Evolutionary conservation across 2,113 vertebrate genomes (phyloP), one percentile per base, ranked within the genome.

Genomic region (Miniopterus natalensis): DNA sequence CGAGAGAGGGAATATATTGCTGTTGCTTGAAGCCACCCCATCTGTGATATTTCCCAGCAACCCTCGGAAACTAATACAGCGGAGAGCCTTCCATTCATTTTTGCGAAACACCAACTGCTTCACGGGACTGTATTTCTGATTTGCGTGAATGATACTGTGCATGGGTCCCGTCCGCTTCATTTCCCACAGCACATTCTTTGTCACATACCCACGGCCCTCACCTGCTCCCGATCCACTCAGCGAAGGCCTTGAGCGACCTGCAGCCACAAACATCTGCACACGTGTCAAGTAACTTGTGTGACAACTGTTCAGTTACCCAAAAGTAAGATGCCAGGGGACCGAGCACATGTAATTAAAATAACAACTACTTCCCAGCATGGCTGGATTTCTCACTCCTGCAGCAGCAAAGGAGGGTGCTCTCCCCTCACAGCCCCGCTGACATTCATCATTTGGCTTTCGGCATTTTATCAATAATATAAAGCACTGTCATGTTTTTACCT

Each of bases 121-220:
- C 40, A 0, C 2, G 42, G 2, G 18, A 57, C 31, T 57, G 18
- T 68, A 10, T 15, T 83, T 59, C 45, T 13, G 47, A 21, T 63
- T 74, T 0, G 45, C 5, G 40, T 66, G 57, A 71, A 12, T n/a
- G 83, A 15, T 8, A 42, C 0, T 23, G 47, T 10, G 20, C 3
- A 10, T 4, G 49, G 25, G 7, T 51, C 5, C 2, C 3, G 17
- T 45, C 27, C 31, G 49, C 4, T 21, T 57, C 49, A 14, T 63
- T 40, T 51, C 57, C 42, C 5, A 0, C 6, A 40, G 29, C 25
- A 40, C 2, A 25, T 70, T 42, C 55, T 55, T 20, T 31, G 8
- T 6, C 36, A 63, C 3, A 8, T 1, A 1, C 7, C 21, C 29
- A 7, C 0, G 2, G 59, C 27, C 6, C 45, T 57, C 42, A 49